Evolutionary conservation across 2,797 vertebrate genomes (phyloP).

Genomic region (Pampus argenteus): DNA sequence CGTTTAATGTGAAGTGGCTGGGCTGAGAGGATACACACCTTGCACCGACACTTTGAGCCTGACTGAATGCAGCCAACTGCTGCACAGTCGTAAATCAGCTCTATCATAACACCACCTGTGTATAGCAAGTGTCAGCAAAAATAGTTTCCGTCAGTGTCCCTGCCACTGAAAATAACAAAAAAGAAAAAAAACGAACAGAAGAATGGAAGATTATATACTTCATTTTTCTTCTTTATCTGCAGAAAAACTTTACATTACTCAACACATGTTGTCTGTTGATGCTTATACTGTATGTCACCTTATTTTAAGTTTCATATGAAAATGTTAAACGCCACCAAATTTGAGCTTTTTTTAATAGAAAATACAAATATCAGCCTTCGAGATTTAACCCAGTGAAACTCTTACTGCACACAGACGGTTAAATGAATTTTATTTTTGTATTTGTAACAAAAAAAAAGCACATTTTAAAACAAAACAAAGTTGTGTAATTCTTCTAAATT

Average conservation of each 20-base stretch:
- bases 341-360: background rate
- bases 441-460: too few species aligned
- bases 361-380: background rate
- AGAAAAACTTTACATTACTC: background rate
- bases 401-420: background rate
- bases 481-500: background rate
- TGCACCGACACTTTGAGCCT: conserved; percentile 46
- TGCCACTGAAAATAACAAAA: background rate
- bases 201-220: background rate
- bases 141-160: conserved; percentile 25
- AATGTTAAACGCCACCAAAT: background rate
- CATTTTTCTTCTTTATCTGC: background rate
- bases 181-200: background rate
- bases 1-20: conserved; percentile 66
- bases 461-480: background rate
- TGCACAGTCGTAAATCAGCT: conserved; percentile 47
- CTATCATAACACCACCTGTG: conserved; percentile 56
- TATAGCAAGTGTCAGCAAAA: conserved; percentile 39
- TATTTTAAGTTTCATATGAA: background rate
- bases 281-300: background rate
- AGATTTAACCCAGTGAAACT: background rate
- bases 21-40: conserved; percentile 49
- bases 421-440: too few species aligned
- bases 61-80: conserved; percentile 27
- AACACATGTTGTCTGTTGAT: background rate